Evolutionary conservation across 1,140 invertebrate species (phyloP), one percentile per base, ranked within the genome.

Genomic region (Aphelinus certus): DNA sequence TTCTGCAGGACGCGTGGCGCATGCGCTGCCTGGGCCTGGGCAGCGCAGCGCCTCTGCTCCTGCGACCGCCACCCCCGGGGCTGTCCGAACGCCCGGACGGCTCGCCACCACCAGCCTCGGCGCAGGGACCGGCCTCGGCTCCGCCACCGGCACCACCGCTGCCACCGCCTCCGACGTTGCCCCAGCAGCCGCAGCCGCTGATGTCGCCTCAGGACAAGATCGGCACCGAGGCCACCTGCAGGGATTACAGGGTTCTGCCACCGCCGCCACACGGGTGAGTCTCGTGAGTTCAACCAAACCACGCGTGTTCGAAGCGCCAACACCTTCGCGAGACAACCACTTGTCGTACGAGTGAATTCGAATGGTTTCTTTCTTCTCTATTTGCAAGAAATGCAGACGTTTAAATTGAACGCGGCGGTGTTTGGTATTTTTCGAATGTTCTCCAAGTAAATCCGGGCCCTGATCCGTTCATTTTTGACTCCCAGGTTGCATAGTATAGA

Each of bases 1-100:
- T 96, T 51, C 88, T 96, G 9, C 95, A 96, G 84, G 95, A 96
- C 82, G 95, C 95, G 3, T 96, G 95, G 95, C 88, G 95, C 80
- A 95, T 96, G 93, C 91, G 95, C 66, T 96, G 94, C 81, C 87
- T 96, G 42, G 94, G 94, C 47, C 88, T 95, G 58, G 92, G 88
- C 43, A 86, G 80, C 67, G 85, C 88, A 3, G 88, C 88, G 60
- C 88, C 89, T 46, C 81, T 89, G 72, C 82, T 90, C 53, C 77
- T 88, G 26, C 79, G 86, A 60, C 86, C 84, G n/a, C 84, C 87
- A 61, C 45, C 76, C 43, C 77, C 81, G 10, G 80, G 82, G n/a
- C 70, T 83, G 49, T 85, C 85, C 53, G 80, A 84, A 47, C 66
- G 49, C 10, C 48, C 26, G 58, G 58, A 60, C 61, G 42, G 71